These are phyloP conservation scores for Brachionus plicatilis DNA, from an alignment of 1,140 invertebrate genomes.

Conservation along the genomic window DNA sequence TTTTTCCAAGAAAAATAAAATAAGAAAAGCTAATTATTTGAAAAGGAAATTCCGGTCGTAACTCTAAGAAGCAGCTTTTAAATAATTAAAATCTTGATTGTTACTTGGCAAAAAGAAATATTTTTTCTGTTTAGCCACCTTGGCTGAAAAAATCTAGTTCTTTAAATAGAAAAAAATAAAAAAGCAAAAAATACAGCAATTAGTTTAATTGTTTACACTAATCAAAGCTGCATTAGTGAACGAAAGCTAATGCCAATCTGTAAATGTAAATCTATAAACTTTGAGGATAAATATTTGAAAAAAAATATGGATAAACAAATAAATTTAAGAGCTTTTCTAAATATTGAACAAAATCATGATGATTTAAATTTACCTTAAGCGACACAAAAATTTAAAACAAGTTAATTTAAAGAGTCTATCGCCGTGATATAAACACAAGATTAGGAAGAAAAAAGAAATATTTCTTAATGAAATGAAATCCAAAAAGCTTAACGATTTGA, in stretches of 20 bases:
- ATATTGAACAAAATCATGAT: not conserved
- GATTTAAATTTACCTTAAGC: not conserved
- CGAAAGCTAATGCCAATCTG: not conserved
- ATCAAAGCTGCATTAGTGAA: conserved; percentile 1
- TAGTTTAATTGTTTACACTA: conserved; percentile 6
- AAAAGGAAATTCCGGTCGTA: not conserved
- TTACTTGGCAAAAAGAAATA: not conserved
- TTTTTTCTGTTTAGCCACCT: not conserved
- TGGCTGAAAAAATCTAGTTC: not conserved
- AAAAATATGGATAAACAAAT: not conserved
- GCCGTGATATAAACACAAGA: not conserved
- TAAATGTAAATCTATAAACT: conserved; percentile 7
- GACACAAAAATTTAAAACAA: not conserved
- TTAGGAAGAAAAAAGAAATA: not conserved
- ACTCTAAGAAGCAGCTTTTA: not conserved
- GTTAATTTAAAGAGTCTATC: not conserved
- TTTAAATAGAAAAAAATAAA: no score
- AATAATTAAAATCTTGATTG: not conserved
- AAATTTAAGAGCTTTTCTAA: not conserved
- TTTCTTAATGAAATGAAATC: conserved; percentile 20
- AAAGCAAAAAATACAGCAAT: not conserved
- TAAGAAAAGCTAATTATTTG: not conserved
- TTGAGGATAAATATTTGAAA: not conserved
- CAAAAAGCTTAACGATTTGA: not conserved
- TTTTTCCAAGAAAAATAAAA: not conserved